phyloP scores from a whole-genome alignment of 2,888 invertebrate species.

The Eumerus sabulonum region DNA sequence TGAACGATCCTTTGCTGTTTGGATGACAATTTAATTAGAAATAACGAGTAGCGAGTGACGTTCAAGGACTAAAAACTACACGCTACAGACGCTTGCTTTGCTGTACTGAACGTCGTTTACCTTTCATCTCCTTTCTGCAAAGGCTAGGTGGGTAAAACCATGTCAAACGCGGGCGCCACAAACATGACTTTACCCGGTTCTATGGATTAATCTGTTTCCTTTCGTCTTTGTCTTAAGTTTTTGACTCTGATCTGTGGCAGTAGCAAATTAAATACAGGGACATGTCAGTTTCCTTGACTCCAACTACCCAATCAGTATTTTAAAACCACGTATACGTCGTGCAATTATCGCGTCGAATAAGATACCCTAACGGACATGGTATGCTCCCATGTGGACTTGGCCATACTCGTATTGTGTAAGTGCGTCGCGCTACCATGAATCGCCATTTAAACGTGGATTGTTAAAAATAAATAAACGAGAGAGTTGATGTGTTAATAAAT shows the following conservation, averaged over 20 bases:
- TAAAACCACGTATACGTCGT: too few species aligned
- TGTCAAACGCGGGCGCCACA: conserved; percentile 13
- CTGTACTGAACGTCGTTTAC: conserved; percentile 1
- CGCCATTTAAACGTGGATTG: conserved; percentile 2
- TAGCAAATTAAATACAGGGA: too few species aligned
- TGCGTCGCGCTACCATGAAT: too few species aligned
- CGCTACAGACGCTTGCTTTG: background rate
- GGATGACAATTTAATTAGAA: conserved; percentile 40
- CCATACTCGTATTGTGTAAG: too few species aligned
- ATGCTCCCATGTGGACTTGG: too few species aligned
- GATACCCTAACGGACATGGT: too few species aligned
- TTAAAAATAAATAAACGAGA: conserved; percentile 17
- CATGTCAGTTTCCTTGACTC: too few species aligned
- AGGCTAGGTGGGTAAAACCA: conserved; percentile 10
- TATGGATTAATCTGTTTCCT: conserved; percentile 13
- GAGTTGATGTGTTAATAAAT: too few species aligned
- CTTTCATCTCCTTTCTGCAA: too few species aligned
- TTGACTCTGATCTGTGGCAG: conserved; percentile 30
- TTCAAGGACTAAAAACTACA: background rate
- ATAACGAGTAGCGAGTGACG: background rate
- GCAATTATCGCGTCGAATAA: too few species aligned
- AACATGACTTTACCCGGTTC: conserved; percentile 16
- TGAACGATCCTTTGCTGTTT: conserved; percentile 16
- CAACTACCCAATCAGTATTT: too few species aligned
- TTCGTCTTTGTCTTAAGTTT: conserved; percentile 33